A percentile compares a stretch with the other conserved stretches of the same genome.
Evolutionary conservation across 2,797 vertebrate genomes (phyloP).

Genomic region (Labroides dimidiatus): DNA sequence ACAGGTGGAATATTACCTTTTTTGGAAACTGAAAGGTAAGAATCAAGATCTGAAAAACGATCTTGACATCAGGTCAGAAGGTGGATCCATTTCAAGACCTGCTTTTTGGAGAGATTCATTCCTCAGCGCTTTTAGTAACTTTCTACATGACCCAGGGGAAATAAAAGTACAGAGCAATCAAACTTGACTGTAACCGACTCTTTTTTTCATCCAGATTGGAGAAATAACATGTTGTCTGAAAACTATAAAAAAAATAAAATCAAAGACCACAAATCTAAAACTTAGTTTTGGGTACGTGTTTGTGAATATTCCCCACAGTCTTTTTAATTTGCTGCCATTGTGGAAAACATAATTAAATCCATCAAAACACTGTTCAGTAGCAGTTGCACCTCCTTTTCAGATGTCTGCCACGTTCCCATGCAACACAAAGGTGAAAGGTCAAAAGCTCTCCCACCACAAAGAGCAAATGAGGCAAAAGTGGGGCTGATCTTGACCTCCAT

Average conservation of each 20-base stretch:
- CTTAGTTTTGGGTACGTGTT: neutral
- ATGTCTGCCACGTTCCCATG: slow-evolving; percentile 27
- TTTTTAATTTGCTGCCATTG: neutral
- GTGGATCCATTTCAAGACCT: slow-evolving; percentile 25
- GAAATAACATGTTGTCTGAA: slow-evolving; percentile 6
- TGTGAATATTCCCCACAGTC: neutral
- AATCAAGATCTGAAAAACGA: neutral
- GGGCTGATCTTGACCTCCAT: slow-evolving; percentile 22
- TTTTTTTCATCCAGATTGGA: slow-evolving; percentile 10
- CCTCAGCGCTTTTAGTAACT: slow-evolving; percentile 16
- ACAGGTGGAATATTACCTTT: slow-evolving; percentile 1
- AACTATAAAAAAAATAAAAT: neutral
- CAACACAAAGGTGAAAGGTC: slow-evolving; percentile 51
- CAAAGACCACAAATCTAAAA: neutral
- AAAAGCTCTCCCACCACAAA: slow-evolving; percentile 40
- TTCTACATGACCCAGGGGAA: slow-evolving; percentile 6
- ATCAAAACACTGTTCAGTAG: slow-evolving; percentile 7
- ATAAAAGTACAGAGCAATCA: no score
- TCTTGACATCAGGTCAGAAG: no score
- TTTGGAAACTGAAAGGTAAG: neutral
- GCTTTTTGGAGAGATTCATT: neutral
- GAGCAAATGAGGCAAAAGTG: slow-evolving; percentile 33
- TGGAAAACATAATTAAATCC: neutral
- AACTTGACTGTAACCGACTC: slow-evolving; percentile 5
- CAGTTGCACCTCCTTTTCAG: slow-evolving; percentile 13